Evolutionary conservation across 1,140 invertebrate genomes (phyloP), one percentile per base, ranked within the genome.

Genomic region (Mya arenaria): DNA sequence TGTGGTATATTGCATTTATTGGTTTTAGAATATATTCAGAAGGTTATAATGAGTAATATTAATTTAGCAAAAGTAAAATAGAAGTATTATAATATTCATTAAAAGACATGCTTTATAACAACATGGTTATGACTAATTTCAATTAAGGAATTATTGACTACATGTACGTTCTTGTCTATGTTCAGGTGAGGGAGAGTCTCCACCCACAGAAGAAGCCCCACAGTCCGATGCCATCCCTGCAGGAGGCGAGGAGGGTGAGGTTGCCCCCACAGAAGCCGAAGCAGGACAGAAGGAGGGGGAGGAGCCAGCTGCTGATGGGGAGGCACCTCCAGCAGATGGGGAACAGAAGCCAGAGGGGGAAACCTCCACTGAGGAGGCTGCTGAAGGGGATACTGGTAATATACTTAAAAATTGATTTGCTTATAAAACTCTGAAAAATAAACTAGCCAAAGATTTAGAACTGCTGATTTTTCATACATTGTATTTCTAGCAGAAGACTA

Each of bases 261-360:
- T 63, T 63, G 44, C 56, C 25, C 74, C 71, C 32, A 73, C 65
- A 6, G 77, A 68, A 37, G 60, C 55, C 25, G 32, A 62, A 71
- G 34, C 68, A 66, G 66, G n/a, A n/a, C n/a, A n/a, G n/a, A n/a
- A 52, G 48, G 75, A 60, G n/a, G 63, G 52, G 17, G 78, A 80
- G 17, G 17, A 58, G 15, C 52, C 80, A 39, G 74, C 63, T 36
- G 65, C 68, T 39, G 83, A 68, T 23, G 71, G 81, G 25, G 60
- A 60, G 71, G 75, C 62, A 56, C 41, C 63, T 39, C 25, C 71
- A 17, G 58, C 52, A 23, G 74, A 28, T 13, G 68, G 39, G 48
- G 39, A 62, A 28, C 15, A 25, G 6, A 71, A 62, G 34, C 32
- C n/a, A 37, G 69, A 82, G 4, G 58, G 28, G 44, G 25, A 73